Evolutionary conservation across 2,113 vertebrate species (phyloP), one percentile per base, ranked within the genome.

Genomic region (Ophthalmolycus amberensis): DNA sequence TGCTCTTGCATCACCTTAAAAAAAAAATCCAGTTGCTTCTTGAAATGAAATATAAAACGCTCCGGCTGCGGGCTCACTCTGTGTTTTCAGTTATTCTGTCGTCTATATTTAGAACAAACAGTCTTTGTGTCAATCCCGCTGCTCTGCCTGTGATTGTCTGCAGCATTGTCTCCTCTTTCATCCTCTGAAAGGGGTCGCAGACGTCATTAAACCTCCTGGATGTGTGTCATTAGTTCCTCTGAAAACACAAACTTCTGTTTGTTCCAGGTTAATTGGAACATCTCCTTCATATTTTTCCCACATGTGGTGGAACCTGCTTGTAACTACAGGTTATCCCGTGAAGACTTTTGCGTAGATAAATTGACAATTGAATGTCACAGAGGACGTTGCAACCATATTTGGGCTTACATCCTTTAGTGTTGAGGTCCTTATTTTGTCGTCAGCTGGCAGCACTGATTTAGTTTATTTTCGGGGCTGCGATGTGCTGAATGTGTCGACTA

Each of bases 401-500:
- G 38, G 63, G 18, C 44, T 38, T 27, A 65, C 71, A 88, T 65
- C 65, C 62, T 82, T 6, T 20, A 42, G 34, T 14, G n/a, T 9
- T 75, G 25, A 77, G 65, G 22, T 58, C 25, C 69, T 73, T 50
- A 79, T 73, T 86, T 73, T 80, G 38, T 78, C 18, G 3, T 83
- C 78, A 75, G 56, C 56, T 59, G 69, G 72, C 84, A 82, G 86
- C 84, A 20, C 11, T 37, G 59, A 82, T 67, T 88, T 79, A 67
- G 50, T 89, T 88, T 91, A 82, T 93, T 92, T 90, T 77, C 60
- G 79, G 77, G 79, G 59, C 67, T 77, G 79, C 32, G 46, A 71
- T 81, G 84, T 79, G 83, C 88, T 77, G 62, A 89, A 93, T 88
- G 78, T 91, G 89, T 90, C 79, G 54, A 40, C 80, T 77, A 14